Conservation (phyloP, 1,140 invertebrate species). For the Harlomillsia oculata region DNA sequence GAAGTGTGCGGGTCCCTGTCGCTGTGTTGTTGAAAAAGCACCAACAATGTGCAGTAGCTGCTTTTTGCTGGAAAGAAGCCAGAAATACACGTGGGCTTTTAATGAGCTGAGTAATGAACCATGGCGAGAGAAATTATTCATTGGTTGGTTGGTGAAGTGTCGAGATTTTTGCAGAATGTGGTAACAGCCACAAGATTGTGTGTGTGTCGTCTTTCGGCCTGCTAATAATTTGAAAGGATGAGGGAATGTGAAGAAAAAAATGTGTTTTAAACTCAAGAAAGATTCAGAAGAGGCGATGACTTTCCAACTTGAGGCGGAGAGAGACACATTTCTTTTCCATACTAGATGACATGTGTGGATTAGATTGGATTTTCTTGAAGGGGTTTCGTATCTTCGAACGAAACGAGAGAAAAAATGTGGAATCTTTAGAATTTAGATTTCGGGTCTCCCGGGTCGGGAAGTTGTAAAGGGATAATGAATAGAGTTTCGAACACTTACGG, state of each 20-base stretch:
- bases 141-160: constrained; percentile 13
- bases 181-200: neutral
- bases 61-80: constrained; percentile 9
- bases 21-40: too few species aligned
- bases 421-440: constrained; percentile 20
- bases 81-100: constrained; percentile 23
- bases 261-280: too few species aligned
- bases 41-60: too few species aligned
- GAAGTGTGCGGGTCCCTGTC: too few species aligned
- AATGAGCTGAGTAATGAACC: constrained; percentile 33
- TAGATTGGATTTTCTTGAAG: neutral
- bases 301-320: too few species aligned
- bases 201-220: constrained; percentile 6
- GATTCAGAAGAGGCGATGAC: too few species aligned
- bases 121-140: constrained; percentile 14
- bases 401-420: constrained; percentile 21
- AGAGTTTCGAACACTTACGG: neutral
- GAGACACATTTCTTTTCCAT: too few species aligned
- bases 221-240: constrained; percentile 18
- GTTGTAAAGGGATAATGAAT: constrained; percentile 22
- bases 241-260: too few species aligned
- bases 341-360: neutral
- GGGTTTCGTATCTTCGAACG: neutral
- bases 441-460: constrained; percentile 23
- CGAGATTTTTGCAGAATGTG: constrained; percentile 3